Percentiles rank a stretch among this genome's conserved stretches.
phyloP scores from a whole-genome alignment of 2,113 vertebrate species.

The Esox niger region DNA sequence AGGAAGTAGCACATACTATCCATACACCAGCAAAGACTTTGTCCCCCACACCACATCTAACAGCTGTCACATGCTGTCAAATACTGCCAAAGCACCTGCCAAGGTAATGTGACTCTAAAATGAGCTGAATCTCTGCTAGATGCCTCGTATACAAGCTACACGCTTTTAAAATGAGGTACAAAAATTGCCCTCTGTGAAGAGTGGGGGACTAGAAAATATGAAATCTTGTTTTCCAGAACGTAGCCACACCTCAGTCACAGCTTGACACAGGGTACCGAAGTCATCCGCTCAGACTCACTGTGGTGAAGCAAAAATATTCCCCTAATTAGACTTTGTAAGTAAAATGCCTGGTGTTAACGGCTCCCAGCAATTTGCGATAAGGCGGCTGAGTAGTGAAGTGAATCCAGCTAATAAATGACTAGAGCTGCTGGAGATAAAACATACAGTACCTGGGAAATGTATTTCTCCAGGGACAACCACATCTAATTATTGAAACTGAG shows the following conservation, averaged over 20 bases:
- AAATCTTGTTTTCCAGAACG: neutral
- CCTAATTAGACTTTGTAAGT: slow-evolving; percentile 74
- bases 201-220: neutral
- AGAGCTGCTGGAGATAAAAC: slow-evolving; percentile 63
- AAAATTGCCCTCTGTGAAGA: neutral
- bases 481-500: slow-evolving; percentile 64
- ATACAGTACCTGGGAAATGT: slow-evolving; percentile 75
- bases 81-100: neutral
- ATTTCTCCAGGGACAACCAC: slow-evolving; percentile 66
- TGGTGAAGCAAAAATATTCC: slow-evolving; percentile 76
- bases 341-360: slow-evolving; percentile 66
- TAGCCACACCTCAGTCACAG: slow-evolving; percentile 44
- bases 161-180: neutral
- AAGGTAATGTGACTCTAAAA: neutral
- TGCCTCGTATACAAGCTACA: neutral
- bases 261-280: slow-evolving; percentile 58
- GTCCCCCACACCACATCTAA: slow-evolving; percentile 3
- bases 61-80: neutral
- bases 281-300: slow-evolving; percentile 58
- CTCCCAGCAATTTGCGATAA: slow-evolving; percentile 80
- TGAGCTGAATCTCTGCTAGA: neutral
- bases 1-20: neutral
- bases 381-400: slow-evolving; percentile 72
- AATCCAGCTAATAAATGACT: slow-evolving; percentile 80
- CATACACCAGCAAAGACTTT: neutral